A percentile compares a stretch with the other conserved stretches of the same genome.
phyloP scores from a whole-genome alignment of 1,140 invertebrate species.

The Neuroterus valhalla region DNA sequence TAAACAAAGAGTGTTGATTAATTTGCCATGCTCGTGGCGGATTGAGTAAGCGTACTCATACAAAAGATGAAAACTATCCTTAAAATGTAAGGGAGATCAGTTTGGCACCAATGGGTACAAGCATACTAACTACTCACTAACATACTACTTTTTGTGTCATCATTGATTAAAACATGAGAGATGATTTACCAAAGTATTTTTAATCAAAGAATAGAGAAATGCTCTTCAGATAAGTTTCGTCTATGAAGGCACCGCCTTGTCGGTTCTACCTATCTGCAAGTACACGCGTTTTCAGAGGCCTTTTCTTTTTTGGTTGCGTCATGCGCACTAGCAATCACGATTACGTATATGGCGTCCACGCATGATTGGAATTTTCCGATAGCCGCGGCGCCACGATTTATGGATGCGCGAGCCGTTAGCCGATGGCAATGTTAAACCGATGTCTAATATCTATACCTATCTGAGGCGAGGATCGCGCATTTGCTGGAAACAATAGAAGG shows the following conservation, averaged over 20 bases:
- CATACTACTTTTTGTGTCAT: no score
- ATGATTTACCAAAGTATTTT: no score
- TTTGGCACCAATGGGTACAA: no score
- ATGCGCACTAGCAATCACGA: conserved; percentile 44
- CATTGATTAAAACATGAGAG: no score
- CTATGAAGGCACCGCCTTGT: conserved; percentile 55
- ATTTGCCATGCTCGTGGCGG: conserved; percentile 25
- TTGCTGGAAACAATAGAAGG: conserved; percentile 56
- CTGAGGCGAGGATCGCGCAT: conserved; percentile 42
- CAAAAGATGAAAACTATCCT: no score
- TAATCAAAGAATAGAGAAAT: no score
- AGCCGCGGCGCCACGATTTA: conserved; percentile 60
- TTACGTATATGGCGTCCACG: conserved; percentile 61
- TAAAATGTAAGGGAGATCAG: no score
- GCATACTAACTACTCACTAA: no score
- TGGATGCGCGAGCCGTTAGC: conserved; percentile 51
- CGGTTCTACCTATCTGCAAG: conserved; percentile 44
- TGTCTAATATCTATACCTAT: conserved; percentile 55
- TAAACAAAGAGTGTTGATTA: conserved; percentile 34
- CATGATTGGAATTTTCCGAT: conserved; percentile 70
- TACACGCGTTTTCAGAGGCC: conserved; percentile 49
- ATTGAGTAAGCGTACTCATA: conserved; percentile 39
- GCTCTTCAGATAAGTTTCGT: no score
- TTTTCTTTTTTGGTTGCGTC: conserved; percentile 60
- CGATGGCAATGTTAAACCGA: conserved; percentile 36